Base-by-base conservation (phyloP, 2,797 vertebrate genomes). In the Emys orbicularis region DNA sequence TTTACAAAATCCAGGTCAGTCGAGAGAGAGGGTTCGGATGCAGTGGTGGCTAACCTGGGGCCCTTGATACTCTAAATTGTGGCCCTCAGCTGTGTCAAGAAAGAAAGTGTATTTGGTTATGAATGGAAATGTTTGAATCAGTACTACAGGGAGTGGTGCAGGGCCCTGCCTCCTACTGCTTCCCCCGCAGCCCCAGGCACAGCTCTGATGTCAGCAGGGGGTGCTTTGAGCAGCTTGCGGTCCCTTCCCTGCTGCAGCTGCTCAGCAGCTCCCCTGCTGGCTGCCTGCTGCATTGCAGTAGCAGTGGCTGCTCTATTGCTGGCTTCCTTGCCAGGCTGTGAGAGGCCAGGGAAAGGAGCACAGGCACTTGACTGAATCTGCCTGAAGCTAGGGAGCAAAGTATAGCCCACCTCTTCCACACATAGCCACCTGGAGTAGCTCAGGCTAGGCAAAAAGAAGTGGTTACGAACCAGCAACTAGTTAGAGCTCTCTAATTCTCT, bases 1-100 rank as follows among this genome's bases (percentile, higher is more conserved):
- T 95, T 87, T 54, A 53, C 86, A 92, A 94, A 96, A 82, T 61
- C 50, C 79, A 61, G 41, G 84, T 83, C 88, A 79, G 54, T 6
- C 47, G 85, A 85, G 68, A 90, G 80, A 92, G 95, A 80, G 57
- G 56, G 13, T 16, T 93, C 29, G 92, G 68, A 88, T 76, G 56
- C 81, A 94, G n/a, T 37, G 34, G 79, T 50, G 34, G 57, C 57
- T 80, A 82, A 53, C 44, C 87, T 65, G 41, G 59, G 85, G 57
- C n/a, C 79, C 93, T 76, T 68, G 80, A 68, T 83, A 72, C 44
- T 37, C 68, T 84, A 44, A 61, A 72, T 10, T 79, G 85, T 15
- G 57, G 44, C 27, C 90, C 83, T 90, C 77, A 90, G 74, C 76
- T 88, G 50, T 74, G 29, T 68, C 47, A 92, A 68, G 4, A 74